Percentiles rank a stretch among this genome's conserved stretches.
phyloP scores from a whole-genome alignment of 1,140 invertebrate species.

The Cyrtorhinus lividipennis region DNA sequence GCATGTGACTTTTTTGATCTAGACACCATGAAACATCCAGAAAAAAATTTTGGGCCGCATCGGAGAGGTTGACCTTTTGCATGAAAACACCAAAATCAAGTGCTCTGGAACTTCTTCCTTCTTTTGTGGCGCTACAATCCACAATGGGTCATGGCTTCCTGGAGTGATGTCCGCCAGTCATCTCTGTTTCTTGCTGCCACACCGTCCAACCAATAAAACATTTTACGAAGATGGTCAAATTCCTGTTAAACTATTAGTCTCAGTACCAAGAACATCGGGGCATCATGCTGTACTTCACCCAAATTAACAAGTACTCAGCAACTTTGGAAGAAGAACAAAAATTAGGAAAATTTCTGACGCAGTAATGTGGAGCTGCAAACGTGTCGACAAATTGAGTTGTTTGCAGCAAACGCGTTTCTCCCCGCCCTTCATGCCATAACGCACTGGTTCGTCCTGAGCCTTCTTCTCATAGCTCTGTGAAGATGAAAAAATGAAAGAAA shows the following conservation, averaged over 20 bases:
- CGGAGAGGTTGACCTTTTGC: too few species aligned
- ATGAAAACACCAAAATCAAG: too few species aligned
- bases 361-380: neutral
- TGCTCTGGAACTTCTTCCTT: too few species aligned
- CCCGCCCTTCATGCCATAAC: neutral
- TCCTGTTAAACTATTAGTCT: neutral
- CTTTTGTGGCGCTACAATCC: too few species aligned
- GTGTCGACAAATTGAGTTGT: neutral
- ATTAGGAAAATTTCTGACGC: neutral
- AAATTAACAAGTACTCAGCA: neutral
- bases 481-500: neutral
- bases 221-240: too few species aligned
- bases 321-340: neutral
- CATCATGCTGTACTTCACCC: neutral
- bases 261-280: neutral
- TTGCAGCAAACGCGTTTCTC: neutral
- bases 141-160: too few species aligned
- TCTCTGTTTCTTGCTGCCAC: too few species aligned
- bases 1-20: too few species aligned
- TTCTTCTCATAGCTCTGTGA: neutral
- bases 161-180: too few species aligned
- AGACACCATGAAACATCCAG: too few species aligned
- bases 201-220: too few species aligned
- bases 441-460: neutral
- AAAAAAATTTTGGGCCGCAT: too few species aligned